Base-by-base conservation (phyloP, 2,113 vertebrate genomes). In the Psilopogon haemacephalus region DNA sequence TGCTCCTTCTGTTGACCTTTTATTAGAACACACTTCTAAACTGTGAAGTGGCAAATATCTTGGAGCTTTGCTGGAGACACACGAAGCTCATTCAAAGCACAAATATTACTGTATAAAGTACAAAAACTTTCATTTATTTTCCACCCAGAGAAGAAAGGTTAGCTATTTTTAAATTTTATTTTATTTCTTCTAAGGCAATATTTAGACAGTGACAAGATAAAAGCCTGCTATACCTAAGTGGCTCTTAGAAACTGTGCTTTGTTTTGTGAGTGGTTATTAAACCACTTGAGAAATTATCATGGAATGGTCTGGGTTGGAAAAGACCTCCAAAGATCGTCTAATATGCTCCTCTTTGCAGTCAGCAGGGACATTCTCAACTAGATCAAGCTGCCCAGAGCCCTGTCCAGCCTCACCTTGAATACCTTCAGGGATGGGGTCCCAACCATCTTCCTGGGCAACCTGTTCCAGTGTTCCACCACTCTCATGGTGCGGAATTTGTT, bases 1-100 rank as follows among this genome's bases (percentile, higher is more conserved):
- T 48, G 46, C 21, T 77, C 44, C 68, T 95, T 79, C 78, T 69
- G 83, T 74, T 97, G 97, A 97, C 97, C 95, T 98, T 94, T 98
- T 97, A 73, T 64, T 81, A 93, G 78, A 95, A 85, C 76, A 94
- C 94, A 94, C 64, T 96, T 97, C 95, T 93, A 94, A 97, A 89
- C 84, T 81, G 87, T 96, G 94, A 97, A 96, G 94, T 93, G 86
- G 79, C 1, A 44, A 93, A 97, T 77, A 79, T 91, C 23, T 37
- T 76, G 77, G 77, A 93, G 84, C 71, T 96, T 95, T 96, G 76
- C 96, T 94, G 64, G 64, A 94, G 95, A 95, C 89, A 67, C 48
- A 83, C 60, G 74, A 88, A 95, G 38, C 52, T 94, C 91, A 88
- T 79, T 92, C 55, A 90, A 30, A 93, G 77, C 83, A 88, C 54